These are phyloP conservation scores for Passer montanus DNA, from an alignment of 2,113 vertebrate species.

Conservation along the genomic window DNA sequence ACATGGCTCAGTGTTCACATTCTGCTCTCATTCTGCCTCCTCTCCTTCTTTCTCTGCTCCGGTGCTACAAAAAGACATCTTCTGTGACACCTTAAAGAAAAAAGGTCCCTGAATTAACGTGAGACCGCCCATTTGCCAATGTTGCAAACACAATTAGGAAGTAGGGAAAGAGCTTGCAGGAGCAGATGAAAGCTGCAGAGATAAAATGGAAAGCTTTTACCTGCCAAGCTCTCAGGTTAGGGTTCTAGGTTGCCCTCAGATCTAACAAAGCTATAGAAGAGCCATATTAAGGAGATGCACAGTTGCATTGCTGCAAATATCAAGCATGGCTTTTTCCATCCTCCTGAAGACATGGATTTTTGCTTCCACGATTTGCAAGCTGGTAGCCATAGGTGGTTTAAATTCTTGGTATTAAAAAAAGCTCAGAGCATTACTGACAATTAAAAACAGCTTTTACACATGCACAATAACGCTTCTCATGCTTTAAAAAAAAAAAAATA, in stretches of 20 bases:
- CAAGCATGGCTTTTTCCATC: background rate
- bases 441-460: slow-evolving; percentile 68
- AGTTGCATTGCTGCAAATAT: background rate
- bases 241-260: slow-evolving; percentile 1
- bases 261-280: slow-evolving; percentile 10
- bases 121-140: slow-evolving; percentile 32
- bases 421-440: slow-evolving; percentile 69
- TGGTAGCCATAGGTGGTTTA: slow-evolving; percentile 44
- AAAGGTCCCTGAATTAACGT: slow-evolving; percentile 7
- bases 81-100: slow-evolving; percentile 18
- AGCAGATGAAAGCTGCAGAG: slow-evolving; percentile 40
- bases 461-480: slow-evolving; percentile 67
- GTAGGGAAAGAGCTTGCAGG: background rate
- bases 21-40: slow-evolving; percentile 54
- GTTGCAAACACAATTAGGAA: slow-evolving; percentile 50
- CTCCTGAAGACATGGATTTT: background rate
- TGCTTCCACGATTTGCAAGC: background rate
- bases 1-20: slow-evolving; percentile 36
- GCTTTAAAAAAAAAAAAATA: slow-evolving; percentile 59
- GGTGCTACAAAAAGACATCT: slow-evolving; percentile 23
- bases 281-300: background rate
- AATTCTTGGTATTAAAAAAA: slow-evolving; percentile 55
- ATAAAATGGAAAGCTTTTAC: slow-evolving; percentile 57
- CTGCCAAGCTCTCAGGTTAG: slow-evolving; percentile 35
- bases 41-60: slow-evolving; percentile 11